Base-by-base conservation (phyloP, 2,888 invertebrate genomes). In the Schizaphis graminum region DNA sequence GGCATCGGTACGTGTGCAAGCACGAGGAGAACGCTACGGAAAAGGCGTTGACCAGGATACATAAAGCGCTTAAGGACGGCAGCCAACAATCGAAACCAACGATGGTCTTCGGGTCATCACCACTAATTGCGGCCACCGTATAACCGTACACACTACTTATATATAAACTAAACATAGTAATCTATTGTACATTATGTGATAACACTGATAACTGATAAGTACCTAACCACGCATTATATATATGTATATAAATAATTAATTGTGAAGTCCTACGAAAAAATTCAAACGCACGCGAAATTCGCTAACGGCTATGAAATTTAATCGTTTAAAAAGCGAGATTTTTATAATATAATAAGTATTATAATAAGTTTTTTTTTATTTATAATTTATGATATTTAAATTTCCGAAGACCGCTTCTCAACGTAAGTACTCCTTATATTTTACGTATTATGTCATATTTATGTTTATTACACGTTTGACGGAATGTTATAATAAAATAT, bases 1-100 rank as follows among this genome's bases (percentile, higher is more conserved):
- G 97, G 26, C 97, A 97, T 95, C 96, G 97, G 95, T 98, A 97
- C 95, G 97, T 98, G 92, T 98, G 98, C 95, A 97, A 98, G 96
- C 96, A 96, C 91, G 95, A 95, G 89, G 95, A 95, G 87, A 95
- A 95, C 94, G 91, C 95, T 21, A 95, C 95, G 13, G 95, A 95
- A 21, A 92, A 95, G 47, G 95, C 95, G n/a, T 94, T 95, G 41
- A 95, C 95, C 85, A 94, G 95, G 56, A 95, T 95, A 61, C 95
- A 95, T 94, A 95, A 95, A 91, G 91, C 95, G 35, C 84, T 95
- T n/a, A 95, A 94, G 91, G 94, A 90, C 77, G 61, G 93, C n/a
- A 35, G 88, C 21, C n/a, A 61, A 0, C 84, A 84, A 41, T 53
- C 28, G 11, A 85, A 41, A 44, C 28, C 35, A n/a, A 8, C 44